phyloP scores from a whole-genome alignment of 1,140 invertebrate species.

The Helicorthomorpha holstii region DNA sequence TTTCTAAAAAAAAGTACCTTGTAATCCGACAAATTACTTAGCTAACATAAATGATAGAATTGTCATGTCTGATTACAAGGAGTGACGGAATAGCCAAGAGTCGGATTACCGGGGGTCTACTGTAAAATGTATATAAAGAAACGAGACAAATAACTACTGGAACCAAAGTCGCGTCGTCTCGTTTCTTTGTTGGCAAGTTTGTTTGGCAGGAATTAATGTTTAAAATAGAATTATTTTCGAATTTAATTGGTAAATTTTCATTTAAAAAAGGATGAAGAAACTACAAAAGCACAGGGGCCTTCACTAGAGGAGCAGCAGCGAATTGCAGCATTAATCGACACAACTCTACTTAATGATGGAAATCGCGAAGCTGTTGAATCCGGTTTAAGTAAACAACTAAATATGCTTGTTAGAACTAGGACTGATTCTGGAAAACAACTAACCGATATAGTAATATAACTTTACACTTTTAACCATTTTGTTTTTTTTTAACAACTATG shows the following conservation, averaged over 20 bases:
- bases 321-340: not conserved
- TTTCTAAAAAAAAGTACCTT: no score
- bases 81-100: no score
- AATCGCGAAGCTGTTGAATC: not conserved
- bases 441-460: slow-evolving; percentile 58
- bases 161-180: no score
- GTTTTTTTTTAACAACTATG: slow-evolving; percentile 2
- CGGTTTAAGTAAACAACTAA: slow-evolving; percentile 44
- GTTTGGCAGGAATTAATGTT: no score
- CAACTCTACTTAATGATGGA: not conserved
- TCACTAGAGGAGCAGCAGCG: slow-evolving; percentile 29
- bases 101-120: no score
- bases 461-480: not conserved
- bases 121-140: no score
- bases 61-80: no score
- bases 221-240: no score
- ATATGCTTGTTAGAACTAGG: slow-evolving; percentile 57
- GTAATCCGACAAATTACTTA: not conserved
- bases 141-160: no score
- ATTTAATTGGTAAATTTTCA: not conserved
- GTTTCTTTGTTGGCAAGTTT: no score
- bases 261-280: slow-evolving; percentile 39
- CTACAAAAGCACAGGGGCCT: slow-evolving; percentile 41
- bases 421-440: slow-evolving; percentile 69
- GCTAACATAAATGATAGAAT: no score